Conservation (phyloP, 2,797 vertebrate genomes). For the Gymnothorax javanicus region DNA sequence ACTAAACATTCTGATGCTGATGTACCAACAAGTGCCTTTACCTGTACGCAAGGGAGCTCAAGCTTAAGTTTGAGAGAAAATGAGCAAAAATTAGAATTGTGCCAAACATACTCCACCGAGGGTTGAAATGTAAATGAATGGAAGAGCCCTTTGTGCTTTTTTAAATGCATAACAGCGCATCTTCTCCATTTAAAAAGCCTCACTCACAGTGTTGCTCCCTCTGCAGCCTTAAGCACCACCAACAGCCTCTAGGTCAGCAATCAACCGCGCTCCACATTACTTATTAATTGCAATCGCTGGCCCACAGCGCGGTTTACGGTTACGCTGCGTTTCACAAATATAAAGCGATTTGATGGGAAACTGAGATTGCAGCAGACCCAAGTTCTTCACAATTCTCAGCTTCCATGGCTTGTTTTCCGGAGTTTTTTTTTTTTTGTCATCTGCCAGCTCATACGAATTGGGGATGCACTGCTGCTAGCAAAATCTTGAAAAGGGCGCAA, state of each 20-base stretch:
- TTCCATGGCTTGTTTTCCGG: not conserved
- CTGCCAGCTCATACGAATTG: not conserved
- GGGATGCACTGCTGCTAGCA: not conserved
- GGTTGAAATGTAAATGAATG: not conserved
- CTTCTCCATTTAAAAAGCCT: not conserved
- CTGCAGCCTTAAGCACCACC: not conserved
- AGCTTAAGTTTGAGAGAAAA: too few relatives aligned
- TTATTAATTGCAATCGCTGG: slow-evolving; percentile 27
- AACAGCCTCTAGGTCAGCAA: not conserved
- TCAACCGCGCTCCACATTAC: not conserved
- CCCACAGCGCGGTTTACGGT: slow-evolving; percentile 8
- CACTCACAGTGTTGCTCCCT: not conserved
- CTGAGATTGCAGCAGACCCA: not conserved
- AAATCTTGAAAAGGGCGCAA: not conserved
- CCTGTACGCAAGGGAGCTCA: too few relatives aligned
- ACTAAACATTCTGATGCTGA: too few relatives aligned
- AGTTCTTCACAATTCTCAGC: not conserved
- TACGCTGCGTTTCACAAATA: not conserved
- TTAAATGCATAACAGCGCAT: not conserved
- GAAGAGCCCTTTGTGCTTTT: not conserved
- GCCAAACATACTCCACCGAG: too few relatives aligned
- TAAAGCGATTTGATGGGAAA: not conserved
- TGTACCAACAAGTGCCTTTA: too few relatives aligned
- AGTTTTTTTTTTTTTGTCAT: not conserved
- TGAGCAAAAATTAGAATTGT: too few relatives aligned